Conservation (phyloP, 2,797 vertebrate genomes). For the Oreortyx pictus region DNA sequence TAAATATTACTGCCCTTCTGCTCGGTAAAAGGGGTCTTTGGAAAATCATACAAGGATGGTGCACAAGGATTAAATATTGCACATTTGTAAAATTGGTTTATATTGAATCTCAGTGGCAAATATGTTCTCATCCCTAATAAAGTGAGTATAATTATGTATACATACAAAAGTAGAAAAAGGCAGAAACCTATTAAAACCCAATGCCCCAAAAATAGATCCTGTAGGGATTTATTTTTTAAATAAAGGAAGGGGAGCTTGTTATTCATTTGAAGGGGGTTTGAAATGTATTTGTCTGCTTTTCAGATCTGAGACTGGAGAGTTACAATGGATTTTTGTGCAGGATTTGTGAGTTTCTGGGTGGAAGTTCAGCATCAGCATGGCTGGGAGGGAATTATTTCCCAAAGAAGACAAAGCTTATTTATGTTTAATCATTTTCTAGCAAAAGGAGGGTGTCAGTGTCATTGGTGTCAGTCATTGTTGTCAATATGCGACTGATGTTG, state of each 20-base stretch:
- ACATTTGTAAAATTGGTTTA: neutral
- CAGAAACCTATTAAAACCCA: neutral
- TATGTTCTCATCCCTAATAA: neutral
- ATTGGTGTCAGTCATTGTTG: neutral
- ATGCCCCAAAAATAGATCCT: neutral
- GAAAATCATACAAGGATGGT: neutral
- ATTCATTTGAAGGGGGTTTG: fast-evolving
- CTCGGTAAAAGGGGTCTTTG: neutral
- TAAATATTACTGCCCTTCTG: neutral
- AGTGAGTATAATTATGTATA: neutral
- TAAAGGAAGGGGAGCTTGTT: neutral
- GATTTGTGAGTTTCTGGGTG: neutral
- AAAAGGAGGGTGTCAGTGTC: neutral
- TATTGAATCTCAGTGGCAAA: neutral
- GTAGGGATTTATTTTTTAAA: neutral
- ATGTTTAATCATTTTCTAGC: neutral
- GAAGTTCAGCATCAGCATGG: neutral
- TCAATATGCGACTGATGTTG: neutral
- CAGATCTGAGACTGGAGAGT: neutral
- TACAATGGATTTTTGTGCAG: neutral
- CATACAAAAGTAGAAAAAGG: neutral
- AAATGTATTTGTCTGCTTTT: neutral
- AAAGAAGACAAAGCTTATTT: neutral
- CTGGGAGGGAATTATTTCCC: neutral
- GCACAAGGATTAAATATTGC: neutral